A percentile compares a stretch with the other conserved stretches of the same genome.
Evolutionary conservation across 2,113 vertebrate species (phyloP).

Genomic region (Nipponia nippon): DNA sequence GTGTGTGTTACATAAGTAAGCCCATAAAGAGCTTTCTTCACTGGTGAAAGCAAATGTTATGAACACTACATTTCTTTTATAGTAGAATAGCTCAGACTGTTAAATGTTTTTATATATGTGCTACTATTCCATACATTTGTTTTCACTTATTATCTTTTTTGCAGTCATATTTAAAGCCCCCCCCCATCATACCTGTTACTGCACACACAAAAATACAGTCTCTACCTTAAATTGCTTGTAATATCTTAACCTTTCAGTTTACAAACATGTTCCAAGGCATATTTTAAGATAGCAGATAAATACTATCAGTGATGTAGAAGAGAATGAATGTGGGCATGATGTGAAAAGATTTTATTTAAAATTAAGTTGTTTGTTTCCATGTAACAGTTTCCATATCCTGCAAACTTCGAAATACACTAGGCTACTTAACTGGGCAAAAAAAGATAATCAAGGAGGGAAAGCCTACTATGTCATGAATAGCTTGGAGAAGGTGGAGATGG

Average conservation of each 20-base stretch:
- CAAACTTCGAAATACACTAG: neutral
- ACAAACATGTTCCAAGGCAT: neutral
- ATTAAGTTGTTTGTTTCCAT: neutral
- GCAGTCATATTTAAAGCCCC: neutral
- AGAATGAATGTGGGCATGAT: neutral
- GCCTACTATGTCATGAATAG: neutral
- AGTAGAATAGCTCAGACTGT: neutral
- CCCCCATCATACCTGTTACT: neutral
- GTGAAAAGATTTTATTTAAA: neutral
- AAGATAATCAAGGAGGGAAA: neutral
- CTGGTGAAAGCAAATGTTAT: neutral
- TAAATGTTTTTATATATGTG: neutral
- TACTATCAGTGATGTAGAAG: neutral
- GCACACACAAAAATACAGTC: neutral
- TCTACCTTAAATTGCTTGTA: neutral
- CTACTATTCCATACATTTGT: neutral
- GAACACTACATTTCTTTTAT: neutral
- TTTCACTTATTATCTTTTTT: neutral
- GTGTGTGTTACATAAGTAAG: neutral
- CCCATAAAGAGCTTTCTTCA: neutral
- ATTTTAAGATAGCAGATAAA: neutral
- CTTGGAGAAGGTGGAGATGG: neutral
- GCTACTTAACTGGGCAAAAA: neutral
- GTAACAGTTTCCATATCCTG: neutral
- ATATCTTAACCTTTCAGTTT: neutral